Evolutionary conservation across 2,113 vertebrate species (phyloP), one percentile per base, ranked within the genome.

Genomic region (Pomatorhinus ruficollis): DNA sequence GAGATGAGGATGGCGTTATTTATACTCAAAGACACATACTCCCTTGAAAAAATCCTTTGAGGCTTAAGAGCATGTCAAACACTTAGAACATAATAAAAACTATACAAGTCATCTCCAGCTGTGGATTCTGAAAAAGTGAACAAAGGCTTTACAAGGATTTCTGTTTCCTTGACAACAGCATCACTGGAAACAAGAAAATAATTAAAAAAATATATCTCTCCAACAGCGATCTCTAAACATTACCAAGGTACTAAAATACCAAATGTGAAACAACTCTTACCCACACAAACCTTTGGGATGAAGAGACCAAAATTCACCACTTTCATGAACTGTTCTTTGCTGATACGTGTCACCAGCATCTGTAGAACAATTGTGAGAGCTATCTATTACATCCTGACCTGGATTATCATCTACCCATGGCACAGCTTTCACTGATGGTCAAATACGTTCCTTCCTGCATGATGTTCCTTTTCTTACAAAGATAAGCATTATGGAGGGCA

Each of bases 151-250:
- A 97, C 89, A 95, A 80, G 78, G 95, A 95, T 96, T 97, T 97
- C 85, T 44, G 97, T 98, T 98, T 96, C 98, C 98, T 60, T 98
- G 98, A 97, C 98, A 98, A 98, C 98, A 96, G 89, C 92, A 97
- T 94, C 90, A 90, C 95, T 89, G 47, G 97, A 97, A 98, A 97
- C 94, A 97, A 95, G 69, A 82, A 98, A 97, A 97, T 97, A 97
- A 97, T 98, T 97, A 23, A 91, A 96, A 97, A 97, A 96, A 92
- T 74, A 65, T 81, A 89, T 90, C 89, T 81, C 93, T 82, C 57
- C 94, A 95, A 85, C 39, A 24, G 75, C 66, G 11, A 94, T 93
- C 72, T 77, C 60, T 68, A 82, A 93, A 94, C 6, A 3, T 44
- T 87, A 90, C 84, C n/a, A 35, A 87, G 76, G 80, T 93, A 90